A percentile compares a stretch with the other conserved stretches of the same genome.
phyloP scores from a whole-genome alignment of 2,797 vertebrate genomes.

The Agapornis canus region DNA sequence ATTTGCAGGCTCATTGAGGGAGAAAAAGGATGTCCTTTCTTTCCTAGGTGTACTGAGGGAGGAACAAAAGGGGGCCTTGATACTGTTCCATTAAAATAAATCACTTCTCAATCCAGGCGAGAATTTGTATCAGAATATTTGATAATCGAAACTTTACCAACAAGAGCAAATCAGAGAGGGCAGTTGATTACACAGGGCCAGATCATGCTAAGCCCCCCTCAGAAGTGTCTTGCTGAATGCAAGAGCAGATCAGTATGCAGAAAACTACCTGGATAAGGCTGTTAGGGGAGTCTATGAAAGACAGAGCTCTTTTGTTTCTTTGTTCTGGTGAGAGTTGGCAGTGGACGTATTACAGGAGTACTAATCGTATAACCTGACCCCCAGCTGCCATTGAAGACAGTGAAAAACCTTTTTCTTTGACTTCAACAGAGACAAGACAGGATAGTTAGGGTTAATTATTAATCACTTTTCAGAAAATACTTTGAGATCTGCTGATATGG shows the following conservation, averaged over 20 bases:
- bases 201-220: not conserved
- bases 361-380: not conserved
- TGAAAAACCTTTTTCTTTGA: not conserved
- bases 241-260: constrained; percentile 38
- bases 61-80: constrained; percentile 47
- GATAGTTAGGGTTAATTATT: not conserved
- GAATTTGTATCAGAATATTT: constrained; percentile 65
- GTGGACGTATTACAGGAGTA: not conserved
- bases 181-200: not conserved
- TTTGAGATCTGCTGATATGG: not conserved
- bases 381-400: constrained; percentile 11
- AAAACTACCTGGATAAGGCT: constrained; percentile 30
- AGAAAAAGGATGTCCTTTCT: constrained; percentile 71
- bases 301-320: not conserved
- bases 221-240: constrained; percentile 13
- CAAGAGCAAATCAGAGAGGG: constrained; percentile 31
- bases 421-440: not conserved
- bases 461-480: not conserved
- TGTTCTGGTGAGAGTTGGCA: not conserved
- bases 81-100: constrained; percentile 66
- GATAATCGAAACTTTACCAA: constrained; percentile 60
- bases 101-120: constrained; percentile 56
- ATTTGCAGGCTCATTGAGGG: constrained; percentile 73
- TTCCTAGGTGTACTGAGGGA: constrained; percentile 44
- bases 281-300: not conserved